phyloP scores from a whole-genome alignment of 2,797 vertebrate genomes.

The Muscicapa striata region DNA sequence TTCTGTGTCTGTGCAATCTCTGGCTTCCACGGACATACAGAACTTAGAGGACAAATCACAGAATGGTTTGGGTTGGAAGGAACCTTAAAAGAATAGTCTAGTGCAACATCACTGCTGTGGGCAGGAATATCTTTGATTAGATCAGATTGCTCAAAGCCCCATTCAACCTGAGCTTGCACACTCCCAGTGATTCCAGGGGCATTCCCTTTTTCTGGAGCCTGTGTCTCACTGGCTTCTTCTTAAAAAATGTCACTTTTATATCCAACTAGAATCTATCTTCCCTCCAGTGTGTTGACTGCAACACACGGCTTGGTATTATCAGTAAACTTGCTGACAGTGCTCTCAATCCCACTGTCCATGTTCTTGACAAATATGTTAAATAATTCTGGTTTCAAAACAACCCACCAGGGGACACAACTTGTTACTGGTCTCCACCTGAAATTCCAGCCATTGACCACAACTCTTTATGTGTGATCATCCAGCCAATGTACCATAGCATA shows the following conservation, averaged over 20 bases:
- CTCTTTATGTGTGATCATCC: background rate
- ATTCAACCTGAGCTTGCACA: background rate
- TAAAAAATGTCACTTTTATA: background rate
- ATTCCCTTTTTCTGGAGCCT: background rate
- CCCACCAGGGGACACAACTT: rapidly evolving
- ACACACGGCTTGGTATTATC: background rate
- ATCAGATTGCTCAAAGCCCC: background rate
- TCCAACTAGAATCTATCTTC: background rate
- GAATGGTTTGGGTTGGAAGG: background rate
- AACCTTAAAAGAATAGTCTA: background rate
- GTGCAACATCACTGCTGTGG: background rate
- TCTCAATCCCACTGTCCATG: background rate
- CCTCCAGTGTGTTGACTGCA: background rate
- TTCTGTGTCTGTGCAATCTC: background rate
- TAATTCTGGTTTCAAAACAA: background rate
- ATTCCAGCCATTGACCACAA: background rate
- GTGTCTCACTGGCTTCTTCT: background rate
- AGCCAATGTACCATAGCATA: background rate
- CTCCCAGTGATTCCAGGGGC: background rate
- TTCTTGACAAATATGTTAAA: background rate
- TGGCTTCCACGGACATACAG: background rate
- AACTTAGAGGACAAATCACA: background rate
- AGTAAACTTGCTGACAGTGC: background rate
- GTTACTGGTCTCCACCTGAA: background rate
- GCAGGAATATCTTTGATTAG: background rate